phyloP scores from a whole-genome alignment of 2,888 invertebrate species.

The Ferdinandea cuprea region DNA sequence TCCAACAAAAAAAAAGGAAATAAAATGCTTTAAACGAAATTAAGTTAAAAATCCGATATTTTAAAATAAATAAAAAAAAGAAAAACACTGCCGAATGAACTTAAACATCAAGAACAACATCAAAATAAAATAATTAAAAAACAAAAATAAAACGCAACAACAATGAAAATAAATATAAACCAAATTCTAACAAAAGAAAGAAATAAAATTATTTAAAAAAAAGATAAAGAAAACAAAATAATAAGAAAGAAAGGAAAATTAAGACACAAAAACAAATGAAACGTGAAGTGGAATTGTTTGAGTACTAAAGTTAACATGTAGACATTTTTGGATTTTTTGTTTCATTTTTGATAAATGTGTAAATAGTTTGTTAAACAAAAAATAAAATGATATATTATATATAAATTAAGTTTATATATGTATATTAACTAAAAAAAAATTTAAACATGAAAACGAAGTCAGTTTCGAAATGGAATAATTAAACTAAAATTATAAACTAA shows the following conservation, averaged over 20 bases:
- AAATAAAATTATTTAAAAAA: conserved; percentile 40
- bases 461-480: conserved; percentile 27
- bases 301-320: conserved; percentile 75
- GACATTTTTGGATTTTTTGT: conserved; percentile 60
- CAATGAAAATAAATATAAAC: conserved; percentile 65
- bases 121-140: conserved; percentile 52
- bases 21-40: conserved; percentile 69
- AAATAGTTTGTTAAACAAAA: conserved; percentile 73
- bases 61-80: conserved; percentile 54
- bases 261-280: conserved; percentile 70
- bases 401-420: conserved; percentile 25
- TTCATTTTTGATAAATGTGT: conserved; percentile 68
- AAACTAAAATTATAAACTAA: conserved; percentile 21
- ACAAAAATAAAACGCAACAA: conserved; percentile 67
- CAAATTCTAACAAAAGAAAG: conserved; percentile 69
- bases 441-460: conserved; percentile 23
- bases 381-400: conserved; percentile 50
- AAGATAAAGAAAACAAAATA: conserved; percentile 73
- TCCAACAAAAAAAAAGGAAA: conserved; percentile 75
- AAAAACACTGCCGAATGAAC: conserved; percentile 72
- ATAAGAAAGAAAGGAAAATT: conserved; percentile 65
- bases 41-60: conserved; percentile 41
- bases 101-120: conserved; percentile 70
- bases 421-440: conserved; percentile 10
- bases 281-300: conserved; percentile 69